Percentiles rank a stretch among this genome's conserved stretches.
Evolutionary conservation across 2,888 invertebrate species (phyloP).

Genomic region (Meandrusa payeni): DNA sequence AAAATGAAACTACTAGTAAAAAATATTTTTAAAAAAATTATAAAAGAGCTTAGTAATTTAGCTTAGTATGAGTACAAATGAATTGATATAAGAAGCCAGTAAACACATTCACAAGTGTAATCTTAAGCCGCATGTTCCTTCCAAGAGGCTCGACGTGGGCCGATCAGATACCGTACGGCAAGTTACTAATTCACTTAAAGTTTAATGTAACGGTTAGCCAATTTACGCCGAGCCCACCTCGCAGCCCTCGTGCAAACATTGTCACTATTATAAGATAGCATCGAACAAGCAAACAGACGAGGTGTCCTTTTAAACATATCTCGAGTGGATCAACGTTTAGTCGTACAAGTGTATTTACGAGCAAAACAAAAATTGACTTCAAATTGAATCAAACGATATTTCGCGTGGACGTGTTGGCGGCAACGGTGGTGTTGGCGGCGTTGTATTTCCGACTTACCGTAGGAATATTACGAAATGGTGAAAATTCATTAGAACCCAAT

Average conservation of each 20-base stretch:
- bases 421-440: no score
- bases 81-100: not conserved
- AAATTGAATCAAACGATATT: no score
- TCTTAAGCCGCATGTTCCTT: constrained; percentile 33
- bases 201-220: constrained; percentile 54
- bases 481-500: no score
- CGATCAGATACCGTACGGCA: constrained; percentile 41
- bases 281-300: constrained; percentile 64
- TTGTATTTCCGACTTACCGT: no score
- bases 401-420: no score
- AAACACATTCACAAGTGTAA: constrained; percentile 18
- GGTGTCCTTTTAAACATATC: constrained; percentile 69
- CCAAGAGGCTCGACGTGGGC: constrained; percentile 9
- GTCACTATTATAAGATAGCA: constrained; percentile 78
- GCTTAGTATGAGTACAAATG: no score
- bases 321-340: constrained; percentile 33
- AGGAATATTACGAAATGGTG: no score
- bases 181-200: constrained; percentile 42
- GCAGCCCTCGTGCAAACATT: constrained; percentile 74
- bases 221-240: constrained; percentile 47
- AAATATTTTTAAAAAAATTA: no score
- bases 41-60: no score
- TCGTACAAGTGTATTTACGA: no score
- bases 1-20: no score
- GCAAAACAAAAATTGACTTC: no score